A percentile compares a stretch with the other conserved stretches of the same genome.
Evolutionary conservation across 2,113 vertebrate genomes (phyloP).

Genomic region (Misgurnus mizolepis): DNA sequence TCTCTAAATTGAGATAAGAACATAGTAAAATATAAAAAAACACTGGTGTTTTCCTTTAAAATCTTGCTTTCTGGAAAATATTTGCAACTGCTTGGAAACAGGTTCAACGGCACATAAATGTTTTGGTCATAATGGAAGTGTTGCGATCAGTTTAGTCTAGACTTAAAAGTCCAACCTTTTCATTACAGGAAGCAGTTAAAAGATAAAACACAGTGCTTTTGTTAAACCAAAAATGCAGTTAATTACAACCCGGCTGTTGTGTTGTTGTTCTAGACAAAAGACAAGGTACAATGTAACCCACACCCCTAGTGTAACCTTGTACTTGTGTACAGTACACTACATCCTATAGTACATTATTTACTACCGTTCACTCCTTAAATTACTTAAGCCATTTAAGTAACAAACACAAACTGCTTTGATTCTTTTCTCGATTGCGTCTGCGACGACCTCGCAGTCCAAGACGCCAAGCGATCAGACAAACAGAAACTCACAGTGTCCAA

Average conservation of each 20-base stretch:
- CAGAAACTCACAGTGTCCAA: constrained; percentile 33
- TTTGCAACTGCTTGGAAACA: neutral
- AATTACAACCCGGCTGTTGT: neutral
- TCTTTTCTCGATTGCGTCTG: neutral
- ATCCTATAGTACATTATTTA: neutral
- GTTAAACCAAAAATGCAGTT: neutral
- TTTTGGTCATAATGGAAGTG: neutral
- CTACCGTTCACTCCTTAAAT: neutral
- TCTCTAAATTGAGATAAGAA: no score
- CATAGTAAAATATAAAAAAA: no score
- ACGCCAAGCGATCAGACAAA: constrained; percentile 7
- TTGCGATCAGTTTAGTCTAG: neutral
- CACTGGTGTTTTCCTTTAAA: no score
- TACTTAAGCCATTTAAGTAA: constrained; percentile 4
- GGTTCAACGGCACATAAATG: neutral
- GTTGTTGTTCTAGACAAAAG: neutral
- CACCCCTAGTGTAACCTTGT: neutral
- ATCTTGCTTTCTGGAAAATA: neutral
- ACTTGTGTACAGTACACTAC: neutral
- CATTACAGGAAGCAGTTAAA: neutral
- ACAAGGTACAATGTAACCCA: constrained; percentile 3
- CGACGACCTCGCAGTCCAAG: neutral
- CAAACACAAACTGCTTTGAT: constrained; percentile 4
- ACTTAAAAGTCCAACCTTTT: neutral
- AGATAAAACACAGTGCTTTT: neutral